Evolutionary conservation across 1,140 invertebrate species (phyloP), one percentile per base, ranked within the genome.

Genomic region (Drosophila eugracilis): DNA sequence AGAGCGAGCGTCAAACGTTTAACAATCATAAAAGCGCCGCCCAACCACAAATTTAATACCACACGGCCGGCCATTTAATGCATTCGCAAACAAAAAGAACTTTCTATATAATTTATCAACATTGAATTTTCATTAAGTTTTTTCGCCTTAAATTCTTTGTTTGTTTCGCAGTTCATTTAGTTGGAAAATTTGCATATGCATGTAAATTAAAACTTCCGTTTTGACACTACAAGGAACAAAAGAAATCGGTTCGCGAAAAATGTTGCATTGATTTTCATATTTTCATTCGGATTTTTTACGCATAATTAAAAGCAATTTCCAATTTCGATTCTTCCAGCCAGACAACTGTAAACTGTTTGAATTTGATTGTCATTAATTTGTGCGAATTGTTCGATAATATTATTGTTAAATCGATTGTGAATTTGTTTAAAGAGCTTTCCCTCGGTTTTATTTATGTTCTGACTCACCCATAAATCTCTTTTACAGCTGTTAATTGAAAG

Each of bases 381-480:
- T 12, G 41, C 49, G 34, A 62, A 54, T 32, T 41, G 36, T 32
- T 60, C 60, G 19, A 52, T 59, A 59, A 73, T 80, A 73, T 85
- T 86, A 77, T 73, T 86, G 76, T 77, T 86, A 77, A 85, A 85
- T 85, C 81, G 75, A 73, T 85, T 85, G 81, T 85, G 74, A 80
- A 86, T 77, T 86, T 57, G 69, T 69, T 73, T 59, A 62, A 80
- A 67, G 50, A 48, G 49, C 22, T 21, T 5, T 34, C 58, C 59
- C 69, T 48, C 34, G 30, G 54, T 63, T 72, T 48, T 34, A 54
- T 70, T 12, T 50, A 52, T 42, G 14, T 7, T 3, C 34, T 12
- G 24, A 30, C 19, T 5, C 34, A 6, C 2, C 21, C 19, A 28
- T 24, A 67, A 66, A 42, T 67, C 60, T 15, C 12, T 9, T n/a